Percentiles rank a stretch among this genome's conserved stretches.
Evolutionary conservation across 2,113 vertebrate genomes (phyloP).

Genomic region (Protobothrops mucrosquamatus): DNA sequence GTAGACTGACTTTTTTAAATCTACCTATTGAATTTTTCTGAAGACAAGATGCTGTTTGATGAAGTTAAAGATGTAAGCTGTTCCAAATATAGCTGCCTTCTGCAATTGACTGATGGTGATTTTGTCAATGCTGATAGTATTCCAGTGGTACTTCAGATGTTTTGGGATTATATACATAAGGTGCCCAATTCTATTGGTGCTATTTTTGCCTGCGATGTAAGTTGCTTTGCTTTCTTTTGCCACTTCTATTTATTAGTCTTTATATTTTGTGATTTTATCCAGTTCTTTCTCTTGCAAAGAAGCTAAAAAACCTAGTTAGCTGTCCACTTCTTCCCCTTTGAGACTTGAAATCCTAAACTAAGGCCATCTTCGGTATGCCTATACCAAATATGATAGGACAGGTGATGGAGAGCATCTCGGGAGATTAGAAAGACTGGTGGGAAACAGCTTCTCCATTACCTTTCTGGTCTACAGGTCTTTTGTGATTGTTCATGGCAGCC

Average conservation of each 20-base stretch:
- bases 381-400: not conserved
- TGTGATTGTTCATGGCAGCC: not conserved
- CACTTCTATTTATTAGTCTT: not conserved
- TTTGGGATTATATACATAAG: not conserved
- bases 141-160: not conserved
- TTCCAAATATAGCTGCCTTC: not conserved
- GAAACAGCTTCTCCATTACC: not conserved
- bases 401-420: not conserved
- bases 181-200: not conserved
- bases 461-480: not conserved
- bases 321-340: not conserved
- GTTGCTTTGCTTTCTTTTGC: not conserved
- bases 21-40: not conserved
- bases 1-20: not conserved
- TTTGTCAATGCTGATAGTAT: not conserved
- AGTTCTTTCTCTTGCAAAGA: not conserved
- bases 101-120: not conserved
- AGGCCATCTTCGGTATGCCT: not conserved
- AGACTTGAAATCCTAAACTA: not conserved
- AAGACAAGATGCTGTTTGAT: not conserved
- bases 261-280: not conserved
- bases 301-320: not conserved
- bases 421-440: not conserved
- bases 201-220: not conserved
- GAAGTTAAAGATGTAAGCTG: not conserved